Evolutionary conservation across 2,113 vertebrate species (phyloP).

Genomic region (Tragelaphus strepsiceros): DNA sequence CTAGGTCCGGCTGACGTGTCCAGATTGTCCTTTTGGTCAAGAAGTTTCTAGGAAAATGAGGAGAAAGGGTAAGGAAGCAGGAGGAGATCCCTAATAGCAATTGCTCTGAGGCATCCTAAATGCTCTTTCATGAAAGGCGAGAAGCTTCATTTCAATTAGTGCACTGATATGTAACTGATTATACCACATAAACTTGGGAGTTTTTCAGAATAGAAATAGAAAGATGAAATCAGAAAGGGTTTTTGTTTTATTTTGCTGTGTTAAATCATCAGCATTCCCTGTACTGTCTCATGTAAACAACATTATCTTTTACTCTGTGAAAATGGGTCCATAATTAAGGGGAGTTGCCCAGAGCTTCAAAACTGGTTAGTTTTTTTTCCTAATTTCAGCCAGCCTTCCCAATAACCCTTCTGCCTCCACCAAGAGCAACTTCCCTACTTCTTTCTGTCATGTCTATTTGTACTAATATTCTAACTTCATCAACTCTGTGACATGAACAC

Average conservation of each 20-base stretch:
- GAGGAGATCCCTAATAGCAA: background rate
- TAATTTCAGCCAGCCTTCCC: background rate
- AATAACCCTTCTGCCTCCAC: background rate
- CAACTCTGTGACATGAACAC: background rate
- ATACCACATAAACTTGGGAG: background rate
- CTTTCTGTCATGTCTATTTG: background rate
- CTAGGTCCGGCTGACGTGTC: background rate
- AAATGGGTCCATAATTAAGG: background rate
- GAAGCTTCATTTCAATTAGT: background rate
- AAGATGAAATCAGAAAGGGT: background rate
- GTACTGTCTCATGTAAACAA: background rate
- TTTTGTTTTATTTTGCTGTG: background rate
- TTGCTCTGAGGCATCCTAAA: background rate
- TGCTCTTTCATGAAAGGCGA: background rate
- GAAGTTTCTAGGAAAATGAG: background rate
- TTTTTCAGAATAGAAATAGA: background rate
- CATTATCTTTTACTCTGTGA: background rate
- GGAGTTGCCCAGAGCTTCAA: background rate
- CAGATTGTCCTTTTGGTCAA: background rate
- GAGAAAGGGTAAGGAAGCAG: rapidly evolving
- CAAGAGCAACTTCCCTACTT: background rate
- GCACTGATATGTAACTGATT: background rate
- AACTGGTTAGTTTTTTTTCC: background rate
- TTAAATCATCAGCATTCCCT: background rate
- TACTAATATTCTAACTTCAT: background rate